phyloP scores from a whole-genome alignment of 2,113 vertebrate genomes.

The Phyllostomus discolor region DNA sequence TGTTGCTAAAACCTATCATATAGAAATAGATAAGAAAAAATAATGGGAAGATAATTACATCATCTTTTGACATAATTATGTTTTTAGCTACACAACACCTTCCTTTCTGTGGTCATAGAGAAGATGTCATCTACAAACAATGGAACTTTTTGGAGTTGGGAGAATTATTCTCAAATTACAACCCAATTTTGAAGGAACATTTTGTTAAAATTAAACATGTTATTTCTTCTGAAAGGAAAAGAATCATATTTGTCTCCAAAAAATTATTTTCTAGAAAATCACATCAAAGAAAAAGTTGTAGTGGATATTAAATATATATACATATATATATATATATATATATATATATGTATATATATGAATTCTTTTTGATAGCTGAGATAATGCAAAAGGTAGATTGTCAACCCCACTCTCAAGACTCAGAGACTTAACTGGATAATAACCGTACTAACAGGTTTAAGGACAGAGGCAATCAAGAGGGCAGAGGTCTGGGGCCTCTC shows the following conservation, averaged over 20 bases:
- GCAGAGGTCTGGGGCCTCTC: not conserved
- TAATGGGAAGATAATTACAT: not conserved
- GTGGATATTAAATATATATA: not conserved
- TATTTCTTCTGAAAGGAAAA: conserved; percentile 34
- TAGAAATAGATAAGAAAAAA: not conserved
- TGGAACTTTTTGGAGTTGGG: not conserved
- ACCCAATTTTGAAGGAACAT: not conserved
- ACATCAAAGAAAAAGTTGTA: not conserved
- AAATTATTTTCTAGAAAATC: conserved; percentile 26
- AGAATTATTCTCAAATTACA: conserved; percentile 41
- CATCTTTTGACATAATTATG: not conserved
- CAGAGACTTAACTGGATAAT: not conserved
- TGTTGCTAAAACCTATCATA: not conserved
- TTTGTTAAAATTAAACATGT: conserved; percentile 44
- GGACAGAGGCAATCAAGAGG: not conserved
- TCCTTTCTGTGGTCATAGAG: not conserved
- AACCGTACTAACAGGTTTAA: not conserved
- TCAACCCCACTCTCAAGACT: not conserved
- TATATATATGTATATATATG: not conserved
- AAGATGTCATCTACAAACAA: not conserved
- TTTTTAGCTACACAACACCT: not conserved
- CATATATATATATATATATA: too few relatives aligned
- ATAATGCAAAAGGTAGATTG: not conserved
- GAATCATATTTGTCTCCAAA: conserved; percentile 33
- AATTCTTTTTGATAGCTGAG: not conserved